A percentile compares a stretch with the other conserved stretches of the same genome.
Conservation (phyloP, 1,140 invertebrate genomes). For the Carposina sasakii region DNA sequence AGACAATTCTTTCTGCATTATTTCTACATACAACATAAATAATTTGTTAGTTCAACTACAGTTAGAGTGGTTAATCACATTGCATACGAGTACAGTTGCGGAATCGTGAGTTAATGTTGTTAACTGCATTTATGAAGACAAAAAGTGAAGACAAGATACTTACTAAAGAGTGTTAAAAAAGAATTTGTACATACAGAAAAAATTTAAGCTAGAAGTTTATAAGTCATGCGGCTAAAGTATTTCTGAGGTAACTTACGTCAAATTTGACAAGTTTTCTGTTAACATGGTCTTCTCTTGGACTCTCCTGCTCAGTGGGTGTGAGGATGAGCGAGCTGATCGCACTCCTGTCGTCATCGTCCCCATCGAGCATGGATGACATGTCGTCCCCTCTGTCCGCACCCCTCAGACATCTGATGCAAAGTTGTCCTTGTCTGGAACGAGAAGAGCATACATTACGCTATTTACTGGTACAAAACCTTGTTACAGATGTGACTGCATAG, state of each 20-base stretch:
- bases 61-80: slow-evolving; percentile 48
- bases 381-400: slow-evolving; percentile 78
- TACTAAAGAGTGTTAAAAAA: slow-evolving; percentile 14
- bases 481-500: too few species aligned
- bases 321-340: slow-evolving; percentile 76
- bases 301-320: slow-evolving; percentile 49
- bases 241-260: slow-evolving; percentile 58
- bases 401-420: slow-evolving; percentile 84
- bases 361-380: slow-evolving; percentile 79
- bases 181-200: slow-evolving; percentile 14
- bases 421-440: slow-evolving; percentile 80
- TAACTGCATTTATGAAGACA: slow-evolving; percentile 22
- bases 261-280: slow-evolving; percentile 65
- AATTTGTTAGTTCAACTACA: slow-evolving; percentile 31
- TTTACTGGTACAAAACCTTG: too few species aligned
- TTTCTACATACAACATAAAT: too few species aligned
- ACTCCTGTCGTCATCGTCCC: slow-evolving; percentile 81
- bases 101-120: slow-evolving; percentile 48
- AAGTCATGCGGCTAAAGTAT: too few species aligned
- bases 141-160: too few species aligned
- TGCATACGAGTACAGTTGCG: slow-evolving; percentile 35
- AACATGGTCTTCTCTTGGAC: slow-evolving; percentile 57
- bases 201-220: too few species aligned
- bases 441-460: too few species aligned
- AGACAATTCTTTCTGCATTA: too few species aligned